A percentile compares a stretch with the other conserved stretches of the same genome.
Conservation (phyloP, 2,797 vertebrate genomes). For the Craterocephalus amniculus region DNA sequence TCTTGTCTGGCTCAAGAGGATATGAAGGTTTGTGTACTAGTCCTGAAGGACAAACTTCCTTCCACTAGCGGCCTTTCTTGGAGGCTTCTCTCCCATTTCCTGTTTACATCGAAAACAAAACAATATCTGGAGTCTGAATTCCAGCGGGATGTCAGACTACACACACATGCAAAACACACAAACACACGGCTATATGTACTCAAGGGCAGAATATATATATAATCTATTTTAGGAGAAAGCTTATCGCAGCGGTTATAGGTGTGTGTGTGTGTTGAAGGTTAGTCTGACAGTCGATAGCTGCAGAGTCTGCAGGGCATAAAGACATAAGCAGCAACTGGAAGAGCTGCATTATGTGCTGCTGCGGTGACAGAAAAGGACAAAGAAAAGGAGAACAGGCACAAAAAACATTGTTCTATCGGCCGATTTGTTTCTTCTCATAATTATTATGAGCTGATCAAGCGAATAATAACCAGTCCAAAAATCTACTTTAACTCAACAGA, state of each 20-base stretch:
- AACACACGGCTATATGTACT: not conserved
- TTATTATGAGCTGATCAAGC: not conserved
- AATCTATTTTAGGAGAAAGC: constrained; percentile 24
- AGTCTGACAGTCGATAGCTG: constrained; percentile 20
- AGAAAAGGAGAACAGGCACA: not conserved
- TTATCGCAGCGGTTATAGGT: constrained; percentile 21
- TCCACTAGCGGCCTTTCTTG: not conserved
- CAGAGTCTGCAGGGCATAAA: constrained; percentile 38
- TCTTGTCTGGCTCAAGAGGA: constrained; percentile 10
- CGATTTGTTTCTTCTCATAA: not conserved
- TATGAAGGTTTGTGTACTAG: not conserved
- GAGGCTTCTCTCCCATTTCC: constrained; percentile 31
- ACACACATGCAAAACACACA: not conserved
- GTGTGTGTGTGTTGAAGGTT: constrained; percentile 21
- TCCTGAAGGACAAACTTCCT: not conserved
- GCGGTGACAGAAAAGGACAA: not conserved
- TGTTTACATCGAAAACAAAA: constrained; percentile 44
- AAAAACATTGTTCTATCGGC: not conserved
- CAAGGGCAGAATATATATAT: constrained; percentile 18
- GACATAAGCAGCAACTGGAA: constrained; percentile 27
- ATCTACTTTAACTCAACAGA: not conserved
- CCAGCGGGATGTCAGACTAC: constrained; percentile 11
- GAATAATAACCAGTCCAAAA: not conserved
- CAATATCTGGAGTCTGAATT: constrained; percentile 22
- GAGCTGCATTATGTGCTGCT: constrained; percentile 1